Conservation (phyloP, 2,888 invertebrate genomes). For the Aquatica leii region DNA sequence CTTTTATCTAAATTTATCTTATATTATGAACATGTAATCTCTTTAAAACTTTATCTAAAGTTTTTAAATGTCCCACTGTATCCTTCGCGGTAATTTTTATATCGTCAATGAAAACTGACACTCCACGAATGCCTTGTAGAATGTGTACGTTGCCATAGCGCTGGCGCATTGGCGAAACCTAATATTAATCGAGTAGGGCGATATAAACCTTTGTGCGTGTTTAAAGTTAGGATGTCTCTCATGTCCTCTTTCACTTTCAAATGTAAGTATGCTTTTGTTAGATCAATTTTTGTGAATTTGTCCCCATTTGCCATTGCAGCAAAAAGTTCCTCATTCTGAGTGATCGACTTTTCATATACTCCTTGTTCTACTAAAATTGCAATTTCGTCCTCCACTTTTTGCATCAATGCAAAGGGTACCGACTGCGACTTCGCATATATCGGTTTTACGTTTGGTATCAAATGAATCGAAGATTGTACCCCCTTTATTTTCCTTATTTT, state of each 20-base stretch:
- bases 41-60: not conserved
- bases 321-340: constrained; percentile 13
- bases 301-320: constrained; percentile 2
- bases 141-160: constrained; percentile 1
- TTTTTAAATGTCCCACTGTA: not conserved
- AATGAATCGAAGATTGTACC: not conserved
- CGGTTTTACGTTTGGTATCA: not conserved
- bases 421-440: not conserved
- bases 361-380: not conserved
- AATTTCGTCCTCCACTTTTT: not conserved
- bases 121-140: constrained; percentile 4
- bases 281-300: constrained; percentile 11
- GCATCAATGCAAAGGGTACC: not conserved
- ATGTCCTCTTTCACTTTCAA: not conserved
- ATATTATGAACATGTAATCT: not conserved
- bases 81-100: not conserved
- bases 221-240: not conserved
- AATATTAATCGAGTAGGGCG: constrained; percentile 7
- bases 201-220: constrained; percentile 15
- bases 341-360: not conserved
- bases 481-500: not conserved
- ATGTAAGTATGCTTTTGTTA: constrained; percentile 11
- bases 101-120: too few relatives aligned
- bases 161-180: constrained; percentile 4
- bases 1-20: not conserved